Conservation (phyloP, 2,888 invertebrate species). For the Choristoneura rosaceana region DNA sequence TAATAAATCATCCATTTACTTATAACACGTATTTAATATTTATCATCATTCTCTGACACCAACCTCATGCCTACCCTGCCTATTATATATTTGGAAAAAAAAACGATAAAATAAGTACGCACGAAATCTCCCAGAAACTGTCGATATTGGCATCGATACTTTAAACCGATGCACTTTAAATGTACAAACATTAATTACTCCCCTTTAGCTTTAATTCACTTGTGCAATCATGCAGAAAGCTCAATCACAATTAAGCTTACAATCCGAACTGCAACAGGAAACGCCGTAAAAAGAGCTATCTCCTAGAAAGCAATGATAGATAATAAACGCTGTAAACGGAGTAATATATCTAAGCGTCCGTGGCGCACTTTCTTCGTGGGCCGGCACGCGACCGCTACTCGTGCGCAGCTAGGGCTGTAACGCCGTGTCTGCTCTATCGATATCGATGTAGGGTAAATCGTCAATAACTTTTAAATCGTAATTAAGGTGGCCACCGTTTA, state of each 20-base stretch:
- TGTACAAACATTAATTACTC: neutral
- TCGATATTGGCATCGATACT: neutral
- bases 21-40: too few relatives aligned
- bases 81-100: too few relatives aligned
- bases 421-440: neutral
- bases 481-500: too few relatives aligned
- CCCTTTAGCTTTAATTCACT: neutral
- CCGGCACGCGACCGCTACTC: constrained; percentile 82
- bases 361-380: constrained; percentile 71
- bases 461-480: too few relatives aligned
- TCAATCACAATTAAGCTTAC: constrained; percentile 6
- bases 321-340: constrained; percentile 47
- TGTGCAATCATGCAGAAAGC: constrained; percentile 1
- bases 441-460: constrained; percentile 11
- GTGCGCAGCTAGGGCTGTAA: constrained; percentile 56
- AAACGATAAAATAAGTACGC: too few relatives aligned
- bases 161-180: neutral
- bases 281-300: constrained; percentile 40
- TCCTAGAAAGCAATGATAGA: constrained; percentile 44
- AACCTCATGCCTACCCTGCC: too few relatives aligned
- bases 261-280: constrained; percentile 19
- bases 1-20: too few relatives aligned
- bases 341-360: constrained; percentile 50
- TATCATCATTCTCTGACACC: too few relatives aligned
- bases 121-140: neutral